Evolutionary conservation across 2,797 vertebrate species (phyloP), one percentile per base, ranked within the genome.

Genomic region (Sorex maritimensis): DNA sequence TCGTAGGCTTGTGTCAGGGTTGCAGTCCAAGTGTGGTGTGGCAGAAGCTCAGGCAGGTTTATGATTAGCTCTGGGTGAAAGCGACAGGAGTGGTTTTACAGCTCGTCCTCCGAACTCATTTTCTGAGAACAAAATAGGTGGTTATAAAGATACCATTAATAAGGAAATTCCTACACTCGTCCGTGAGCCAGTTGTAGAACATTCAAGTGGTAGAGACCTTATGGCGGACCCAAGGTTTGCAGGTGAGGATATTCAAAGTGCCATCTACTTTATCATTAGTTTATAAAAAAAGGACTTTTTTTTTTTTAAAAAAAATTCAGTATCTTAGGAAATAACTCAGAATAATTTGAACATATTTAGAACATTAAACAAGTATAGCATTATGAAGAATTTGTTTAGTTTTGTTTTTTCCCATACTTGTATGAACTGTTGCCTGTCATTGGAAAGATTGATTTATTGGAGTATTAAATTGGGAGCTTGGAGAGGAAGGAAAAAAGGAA

Each of bases 231-330:
- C 34, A 63, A 0, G 5, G 69, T 93, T 87, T 95, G 84, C 49
- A 93, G 81, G 12, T 67, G 44, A 87, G 28, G 5, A 14, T 86
- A 49, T 79, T 87, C 49, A 88, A 89, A 86, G 5, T 78, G 41
- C 24, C 23, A 15, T 83, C 38, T 77, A 24, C 17, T 77, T 92
- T 52, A 89, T 68, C 21, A 21, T 17, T 9, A 38, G 72, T 91
- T 79, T 82, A 69, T 81, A 63, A 90, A 68, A 30, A 71, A 88
- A 71, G 23, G 13, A 67, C 30, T 44, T 81, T 81, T 94, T 91
- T 55, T 73, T 58, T 58, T 44, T 44, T 5, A 2, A 44, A 41
- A 41, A 41, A 44, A 44, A 28, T 78, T 21, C 38, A 71, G n/a
- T 86, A 63, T 6, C 72, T 26, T 85, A n/a, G 30, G 26, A 71